Evolutionary conservation across 2,113 vertebrate species (phyloP).

Genomic region (Anolis carolinensis): DNA sequence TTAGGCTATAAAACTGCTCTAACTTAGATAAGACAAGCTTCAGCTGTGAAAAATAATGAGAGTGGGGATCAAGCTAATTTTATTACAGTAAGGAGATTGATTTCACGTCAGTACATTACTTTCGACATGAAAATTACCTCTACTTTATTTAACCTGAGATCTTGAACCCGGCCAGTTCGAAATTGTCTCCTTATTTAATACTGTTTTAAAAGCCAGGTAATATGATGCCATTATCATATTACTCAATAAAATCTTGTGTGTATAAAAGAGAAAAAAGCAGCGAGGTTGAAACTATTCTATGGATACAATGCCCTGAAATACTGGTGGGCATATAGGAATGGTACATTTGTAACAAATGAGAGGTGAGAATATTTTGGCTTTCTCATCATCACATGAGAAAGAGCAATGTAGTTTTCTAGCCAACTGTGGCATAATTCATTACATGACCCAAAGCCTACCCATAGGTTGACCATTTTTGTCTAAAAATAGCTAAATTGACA

Average conservation of each 20-base stretch:
- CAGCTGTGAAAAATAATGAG: constrained; percentile 44
- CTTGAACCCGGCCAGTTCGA: constrained; percentile 10
- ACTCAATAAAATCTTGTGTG: neutral
- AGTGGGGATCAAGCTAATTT: constrained; percentile 50
- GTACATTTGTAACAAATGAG: neutral
- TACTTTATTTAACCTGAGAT: constrained; percentile 23
- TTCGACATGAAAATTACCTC: constrained; percentile 16
- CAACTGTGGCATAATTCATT: neutral
- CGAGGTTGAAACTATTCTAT: neutral
- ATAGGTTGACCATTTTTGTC: neutral
- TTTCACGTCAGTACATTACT: constrained; percentile 50
- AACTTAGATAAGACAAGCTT: constrained; percentile 48
- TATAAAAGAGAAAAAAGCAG: neutral
- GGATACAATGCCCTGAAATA: neutral
- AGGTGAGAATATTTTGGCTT: too few relatives aligned
- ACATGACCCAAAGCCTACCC: neutral
- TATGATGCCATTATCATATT: neutral
- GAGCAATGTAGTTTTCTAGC: neutral
- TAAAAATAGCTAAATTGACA: neutral
- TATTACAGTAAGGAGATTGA: constrained; percentile 61
- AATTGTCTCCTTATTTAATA: neutral
- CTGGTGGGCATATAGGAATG: too few relatives aligned
- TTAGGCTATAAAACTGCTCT: constrained; percentile 58
- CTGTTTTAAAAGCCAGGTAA: neutral
- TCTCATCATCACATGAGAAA: neutral